Evolutionary conservation across 2,113 vertebrate species (phyloP).

Genomic region (Spheniscus mendiculus): DNA sequence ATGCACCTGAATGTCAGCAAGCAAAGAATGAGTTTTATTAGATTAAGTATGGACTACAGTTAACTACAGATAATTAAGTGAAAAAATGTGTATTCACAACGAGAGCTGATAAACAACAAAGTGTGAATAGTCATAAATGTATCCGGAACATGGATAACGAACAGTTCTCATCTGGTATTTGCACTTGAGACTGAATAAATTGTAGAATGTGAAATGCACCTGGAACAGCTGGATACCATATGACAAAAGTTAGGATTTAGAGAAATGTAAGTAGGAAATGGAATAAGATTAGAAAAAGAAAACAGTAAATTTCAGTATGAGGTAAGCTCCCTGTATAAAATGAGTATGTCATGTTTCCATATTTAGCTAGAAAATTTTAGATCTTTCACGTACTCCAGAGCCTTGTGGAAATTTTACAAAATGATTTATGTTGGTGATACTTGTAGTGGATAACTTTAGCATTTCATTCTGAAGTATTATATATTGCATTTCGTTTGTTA

Average conservation of each 20-base stretch:
- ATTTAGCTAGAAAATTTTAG: conserved; percentile 47
- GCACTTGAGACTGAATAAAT: conserved; percentile 58
- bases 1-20: conserved; percentile 85
- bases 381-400: conserved; percentile 38
- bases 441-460: neutral
- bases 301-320: conserved; percentile 51
- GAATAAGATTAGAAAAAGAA: conserved; percentile 59
- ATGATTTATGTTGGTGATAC: neutral
- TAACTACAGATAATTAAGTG: conserved; percentile 64
- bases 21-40: conserved; percentile 78
- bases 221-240: conserved; percentile 64
- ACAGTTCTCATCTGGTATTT: conserved; percentile 34
- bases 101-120: conserved; percentile 38
- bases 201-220: conserved; percentile 61
- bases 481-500: conserved; percentile 16
- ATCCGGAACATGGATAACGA: conserved; percentile 27
- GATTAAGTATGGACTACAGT: conserved; percentile 72
- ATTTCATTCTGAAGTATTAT: conserved; percentile 17
- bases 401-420: conserved; percentile 14
- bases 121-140: conserved; percentile 55
- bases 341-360: neutral
- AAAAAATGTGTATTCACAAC: conserved; percentile 52
- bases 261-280: conserved; percentile 63
- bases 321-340: conserved; percentile 20
- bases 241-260: conserved; percentile 57